Evolutionary conservation across 64 coral and sea anemone genomes (phyloP).

Genomic region (Montipora capricornis): DNA sequence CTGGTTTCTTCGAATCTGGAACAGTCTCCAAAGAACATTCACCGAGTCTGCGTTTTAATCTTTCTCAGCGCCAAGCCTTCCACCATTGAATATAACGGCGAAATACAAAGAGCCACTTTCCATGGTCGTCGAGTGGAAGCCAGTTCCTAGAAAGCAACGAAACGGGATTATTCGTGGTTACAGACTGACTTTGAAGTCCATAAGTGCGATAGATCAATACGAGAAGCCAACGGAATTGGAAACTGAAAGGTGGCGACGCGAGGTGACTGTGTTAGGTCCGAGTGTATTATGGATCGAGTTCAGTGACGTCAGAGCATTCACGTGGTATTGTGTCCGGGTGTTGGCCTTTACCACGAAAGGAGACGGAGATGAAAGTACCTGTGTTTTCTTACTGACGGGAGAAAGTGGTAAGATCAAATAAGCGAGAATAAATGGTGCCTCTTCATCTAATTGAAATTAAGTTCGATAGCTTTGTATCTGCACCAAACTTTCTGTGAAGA

Average conservation of each 20-base stretch:
- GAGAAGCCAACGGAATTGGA: background rate
- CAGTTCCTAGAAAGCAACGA: background rate
- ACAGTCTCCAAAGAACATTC: too few relatives aligned
- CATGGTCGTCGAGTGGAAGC: constrained; percentile 36
- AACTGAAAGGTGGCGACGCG: background rate
- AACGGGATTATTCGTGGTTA: constrained; percentile 64
- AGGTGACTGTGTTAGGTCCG: background rate
- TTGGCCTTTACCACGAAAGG: constrained; percentile 13
- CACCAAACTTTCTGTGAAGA: too few relatives aligned
- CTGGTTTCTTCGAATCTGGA: too few relatives aligned
- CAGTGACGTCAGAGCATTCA: constrained; percentile 20
- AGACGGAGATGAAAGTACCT: background rate
- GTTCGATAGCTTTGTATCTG: too few relatives aligned
- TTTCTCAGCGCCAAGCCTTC: constrained; percentile 29
- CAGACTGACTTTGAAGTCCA: constrained; percentile 7
- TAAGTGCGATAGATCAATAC: background rate
- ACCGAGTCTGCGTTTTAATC: too few relatives aligned
- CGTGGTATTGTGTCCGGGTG: constrained; percentile 55
- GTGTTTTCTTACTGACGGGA: constrained; percentile 16
- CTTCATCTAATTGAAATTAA: too few relatives aligned
- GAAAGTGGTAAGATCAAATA: constrained; percentile 40
- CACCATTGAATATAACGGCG: constrained; percentile 44
- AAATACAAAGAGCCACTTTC: background rate
- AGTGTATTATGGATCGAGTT: background rate
- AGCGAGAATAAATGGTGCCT: too few relatives aligned